Conservation (phyloP, 2,888 invertebrate genomes). For the Hanleya hanleyi region DNA sequence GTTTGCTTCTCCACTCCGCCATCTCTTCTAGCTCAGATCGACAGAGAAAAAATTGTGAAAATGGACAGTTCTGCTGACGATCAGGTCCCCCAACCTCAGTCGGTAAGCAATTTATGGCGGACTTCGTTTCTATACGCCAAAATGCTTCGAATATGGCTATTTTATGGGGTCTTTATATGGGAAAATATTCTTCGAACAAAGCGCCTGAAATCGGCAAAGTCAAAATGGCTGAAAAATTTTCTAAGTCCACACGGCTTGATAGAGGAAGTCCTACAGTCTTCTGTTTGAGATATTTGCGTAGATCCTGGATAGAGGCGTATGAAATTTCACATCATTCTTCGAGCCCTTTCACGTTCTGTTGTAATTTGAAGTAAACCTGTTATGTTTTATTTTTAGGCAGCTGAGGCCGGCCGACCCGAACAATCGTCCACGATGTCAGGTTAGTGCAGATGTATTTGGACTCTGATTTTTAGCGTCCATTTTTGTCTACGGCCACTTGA, state of each 20-base stretch:
- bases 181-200: constrained; percentile 21
- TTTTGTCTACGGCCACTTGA: too few relatives aligned
- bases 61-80: constrained; percentile 43
- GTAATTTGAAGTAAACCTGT: too few relatives aligned
- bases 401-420: constrained; percentile 1
- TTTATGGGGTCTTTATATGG: constrained; percentile 9
- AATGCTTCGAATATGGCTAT: background rate
- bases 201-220: constrained; percentile 52
- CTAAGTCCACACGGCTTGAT: constrained; percentile 54
- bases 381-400: constrained; percentile 33
- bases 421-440: constrained; percentile 17
- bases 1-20: constrained; percentile 39
- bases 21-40: constrained; percentile 17
- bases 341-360: too few relatives aligned
- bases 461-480: background rate
- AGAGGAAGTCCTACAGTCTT: too few relatives aligned
- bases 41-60: constrained; percentile 31
- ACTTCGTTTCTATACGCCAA: constrained; percentile 21
- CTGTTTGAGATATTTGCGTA: background rate
- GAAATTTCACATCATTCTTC: too few relatives aligned
- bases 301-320: too few relatives aligned
- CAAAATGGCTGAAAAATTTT: constrained; percentile 68
- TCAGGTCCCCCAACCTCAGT: constrained; percentile 23
- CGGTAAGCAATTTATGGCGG: constrained; percentile 35
- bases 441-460: constrained; percentile 20